phyloP scores from a whole-genome alignment of 1,140 invertebrate genomes.

The fruit fly (Drosophila melanogaster) region DNA sequence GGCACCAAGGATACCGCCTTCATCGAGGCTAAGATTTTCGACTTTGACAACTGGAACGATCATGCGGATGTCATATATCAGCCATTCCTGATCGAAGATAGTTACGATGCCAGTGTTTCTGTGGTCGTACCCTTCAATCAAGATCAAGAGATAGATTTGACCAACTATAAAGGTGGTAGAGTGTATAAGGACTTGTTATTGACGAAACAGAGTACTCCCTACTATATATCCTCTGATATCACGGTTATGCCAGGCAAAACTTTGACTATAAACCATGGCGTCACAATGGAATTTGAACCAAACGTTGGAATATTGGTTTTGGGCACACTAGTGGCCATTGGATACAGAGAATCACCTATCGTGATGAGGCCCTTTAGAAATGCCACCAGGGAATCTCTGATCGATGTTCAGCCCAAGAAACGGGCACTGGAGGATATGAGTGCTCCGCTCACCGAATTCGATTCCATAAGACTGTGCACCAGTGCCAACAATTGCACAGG shows the following conservation, averaged over 20 bases:
- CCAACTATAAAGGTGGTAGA: slow-evolving; percentile 92
- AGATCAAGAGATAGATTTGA: slow-evolving; percentile 53
- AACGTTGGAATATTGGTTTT: slow-evolving; percentile 98
- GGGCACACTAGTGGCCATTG: slow-evolving; percentile 94
- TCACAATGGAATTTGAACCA: slow-evolving; percentile 96
- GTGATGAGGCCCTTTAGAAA: slow-evolving; percentile 90
- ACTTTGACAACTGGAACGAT: slow-evolving; percentile 99
- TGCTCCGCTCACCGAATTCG: slow-evolving; percentile 82
- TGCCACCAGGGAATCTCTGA: slow-evolving; percentile 48
- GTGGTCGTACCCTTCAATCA: slow-evolving; percentile 86
- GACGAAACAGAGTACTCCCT: slow-evolving; percentile 89
- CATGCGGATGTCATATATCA: slow-evolving; percentile 95
- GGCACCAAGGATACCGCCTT: slow-evolving; percentile 89
- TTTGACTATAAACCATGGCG: slow-evolving; percentile 94
- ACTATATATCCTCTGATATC: slow-evolving; percentile 94
- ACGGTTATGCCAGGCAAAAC: slow-evolving; percentile 97
- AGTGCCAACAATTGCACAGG: slow-evolving; percentile 88
- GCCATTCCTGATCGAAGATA: slow-evolving; percentile 93
- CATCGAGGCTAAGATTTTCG: slow-evolving; percentile 96
- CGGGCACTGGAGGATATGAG: slow-evolving; percentile 78
- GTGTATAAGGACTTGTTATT: slow-evolving; percentile 91
- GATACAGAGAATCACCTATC: slow-evolving; percentile 92
- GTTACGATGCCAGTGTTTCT: slow-evolving; percentile 91
- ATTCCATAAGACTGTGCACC: slow-evolving; percentile 90
- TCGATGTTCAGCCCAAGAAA: slow-evolving; percentile 84